phyloP scores from a whole-genome alignment of 2,888 invertebrate species.

The Meganola albula region DNA sequence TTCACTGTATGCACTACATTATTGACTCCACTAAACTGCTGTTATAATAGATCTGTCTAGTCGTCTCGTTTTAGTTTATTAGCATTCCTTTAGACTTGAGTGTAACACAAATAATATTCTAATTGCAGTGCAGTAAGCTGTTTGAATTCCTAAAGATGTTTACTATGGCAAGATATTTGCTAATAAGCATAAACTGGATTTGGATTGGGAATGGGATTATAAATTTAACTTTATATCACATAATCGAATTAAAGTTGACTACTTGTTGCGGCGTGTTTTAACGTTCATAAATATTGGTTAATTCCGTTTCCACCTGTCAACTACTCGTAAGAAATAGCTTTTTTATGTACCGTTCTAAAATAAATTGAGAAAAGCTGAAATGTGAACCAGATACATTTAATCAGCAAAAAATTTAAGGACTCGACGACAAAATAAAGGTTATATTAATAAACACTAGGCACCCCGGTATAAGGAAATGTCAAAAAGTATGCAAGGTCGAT shows the following conservation, averaged over 20 bases:
- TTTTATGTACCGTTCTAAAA: conserved; percentile 9
- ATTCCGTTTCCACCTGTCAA: not conserved
- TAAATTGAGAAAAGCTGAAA: conserved; percentile 11
- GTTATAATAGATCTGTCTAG: conserved; percentile 18
- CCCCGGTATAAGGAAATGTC: conserved; percentile 28
- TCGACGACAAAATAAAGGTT: conserved; percentile 25
- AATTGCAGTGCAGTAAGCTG: conserved; percentile 5
- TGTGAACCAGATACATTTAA: conserved; percentile 7
- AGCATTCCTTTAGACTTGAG: conserved; percentile 9
- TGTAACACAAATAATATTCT: conserved; percentile 8
- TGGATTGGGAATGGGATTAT: not conserved
- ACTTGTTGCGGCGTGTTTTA: no score
- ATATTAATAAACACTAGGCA: conserved; percentile 28
- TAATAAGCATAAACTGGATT: not conserved
- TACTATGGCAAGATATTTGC: not conserved
- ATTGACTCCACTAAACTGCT: conserved; percentile 22
- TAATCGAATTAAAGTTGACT: no score
- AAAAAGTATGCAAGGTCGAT: conserved; percentile 24
- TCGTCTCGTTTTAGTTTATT: conserved; percentile 18
- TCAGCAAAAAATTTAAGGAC: conserved; percentile 18
- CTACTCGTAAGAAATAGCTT: not conserved
- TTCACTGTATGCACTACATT: conserved; percentile 32
- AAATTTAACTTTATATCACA: no score
- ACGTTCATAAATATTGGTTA: no score
- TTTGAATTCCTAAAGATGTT: conserved; percentile 1